Conservation (phyloP, 2,888 invertebrate species). For the Platycheirus rosarum region DNA sequence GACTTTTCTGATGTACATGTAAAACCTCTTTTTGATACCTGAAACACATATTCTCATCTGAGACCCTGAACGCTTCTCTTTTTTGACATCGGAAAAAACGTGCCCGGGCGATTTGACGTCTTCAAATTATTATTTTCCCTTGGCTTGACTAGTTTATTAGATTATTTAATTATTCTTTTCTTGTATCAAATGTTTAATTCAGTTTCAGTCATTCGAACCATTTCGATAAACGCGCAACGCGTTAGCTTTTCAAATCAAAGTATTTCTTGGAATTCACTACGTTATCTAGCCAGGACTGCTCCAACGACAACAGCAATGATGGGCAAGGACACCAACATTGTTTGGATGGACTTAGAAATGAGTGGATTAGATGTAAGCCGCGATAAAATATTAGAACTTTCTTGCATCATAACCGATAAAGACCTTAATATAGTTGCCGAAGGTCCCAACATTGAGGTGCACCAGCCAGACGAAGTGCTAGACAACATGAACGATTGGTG, state of each 20-base stretch:
- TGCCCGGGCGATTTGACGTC: too few species aligned
- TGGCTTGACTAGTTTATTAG: constrained; percentile 10
- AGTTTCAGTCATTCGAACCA: not conserved
- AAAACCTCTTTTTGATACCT: not conserved
- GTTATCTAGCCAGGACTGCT: not conserved
- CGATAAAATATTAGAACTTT: constrained; percentile 94
- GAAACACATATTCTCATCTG: not conserved
- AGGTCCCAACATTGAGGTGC: constrained; percentile 90
- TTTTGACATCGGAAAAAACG: not conserved
- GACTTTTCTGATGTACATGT: too few species aligned
- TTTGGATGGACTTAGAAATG: constrained; percentile 94
- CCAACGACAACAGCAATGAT: constrained; percentile 1
- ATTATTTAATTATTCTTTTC: constrained; percentile 26
- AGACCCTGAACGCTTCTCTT: not conserved
- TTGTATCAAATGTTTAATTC: constrained; percentile 1
- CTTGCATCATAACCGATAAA: constrained; percentile 93
- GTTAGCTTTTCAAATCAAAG: not conserved
- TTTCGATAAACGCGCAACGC: not conserved
- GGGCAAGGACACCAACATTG: constrained; percentile 81
- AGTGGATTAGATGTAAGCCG: constrained; percentile 91
- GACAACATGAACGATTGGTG: constrained; percentile 94
- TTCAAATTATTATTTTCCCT: not conserved
- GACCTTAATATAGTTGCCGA: constrained; percentile 89
- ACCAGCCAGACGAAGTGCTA: constrained; percentile 89
- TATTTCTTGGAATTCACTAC: not conserved